Percentiles rank a stretch among this genome's conserved stretches.
Conservation (phyloP, 2,797 vertebrate genomes). For the Poeciliopsis infans region DNA sequence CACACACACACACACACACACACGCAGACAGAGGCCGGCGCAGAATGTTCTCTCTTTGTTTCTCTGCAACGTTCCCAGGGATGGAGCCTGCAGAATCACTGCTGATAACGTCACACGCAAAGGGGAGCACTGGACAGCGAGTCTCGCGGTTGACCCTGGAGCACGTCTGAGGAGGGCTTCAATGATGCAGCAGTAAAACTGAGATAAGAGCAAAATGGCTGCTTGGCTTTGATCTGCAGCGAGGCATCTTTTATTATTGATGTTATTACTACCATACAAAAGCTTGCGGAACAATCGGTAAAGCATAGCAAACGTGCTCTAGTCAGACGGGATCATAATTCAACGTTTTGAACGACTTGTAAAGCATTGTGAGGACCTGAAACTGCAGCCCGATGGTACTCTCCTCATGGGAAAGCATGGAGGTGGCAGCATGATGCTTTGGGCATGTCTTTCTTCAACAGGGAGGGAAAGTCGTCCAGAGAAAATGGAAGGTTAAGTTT, state of each 20-base stretch:
- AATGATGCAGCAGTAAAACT: slow-evolving; percentile 3
- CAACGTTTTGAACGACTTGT: background rate
- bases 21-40: background rate
- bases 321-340: background rate
- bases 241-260: too few relatives aligned
- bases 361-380: background rate
- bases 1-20: background rate
- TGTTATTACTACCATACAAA: background rate
- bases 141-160: slow-evolving; percentile 21
- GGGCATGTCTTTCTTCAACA: background rate
- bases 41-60: slow-evolving; percentile 22
- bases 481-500: background rate
- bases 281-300: background rate
- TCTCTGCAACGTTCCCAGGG: slow-evolving; percentile 2
- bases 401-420: background rate
- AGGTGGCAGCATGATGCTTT: background rate
- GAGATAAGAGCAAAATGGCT: background rate
- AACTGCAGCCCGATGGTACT: background rate
- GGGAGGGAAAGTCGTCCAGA: background rate
- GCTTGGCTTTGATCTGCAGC: background rate
- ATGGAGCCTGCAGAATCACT: slow-evolving; percentile 27
- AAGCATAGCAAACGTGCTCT: background rate
- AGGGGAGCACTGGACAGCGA: slow-evolving; percentile 19
- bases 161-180: slow-evolving; percentile 11
- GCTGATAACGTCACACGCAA: slow-evolving; percentile 29